Evolutionary conservation across 1,140 invertebrate genomes (phyloP).

Genomic region (Gonatopus flavifemur): DNA sequence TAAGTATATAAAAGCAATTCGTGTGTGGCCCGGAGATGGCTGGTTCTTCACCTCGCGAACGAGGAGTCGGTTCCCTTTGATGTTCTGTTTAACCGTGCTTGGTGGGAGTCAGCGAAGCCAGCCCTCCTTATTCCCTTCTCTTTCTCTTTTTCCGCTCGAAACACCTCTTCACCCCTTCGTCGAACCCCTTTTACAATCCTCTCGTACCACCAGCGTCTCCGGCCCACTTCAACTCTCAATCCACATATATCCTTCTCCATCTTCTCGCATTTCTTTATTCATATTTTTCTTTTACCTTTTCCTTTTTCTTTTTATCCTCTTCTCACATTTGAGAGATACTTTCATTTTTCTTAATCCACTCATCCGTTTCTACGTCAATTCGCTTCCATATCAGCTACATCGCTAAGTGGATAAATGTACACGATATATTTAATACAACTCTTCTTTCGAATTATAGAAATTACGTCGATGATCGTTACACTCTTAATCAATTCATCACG

Average conservation of each 20-base stretch:
- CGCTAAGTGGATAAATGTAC: too few relatives aligned
- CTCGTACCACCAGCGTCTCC: slow-evolving; percentile 9
- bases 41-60: slow-evolving; percentile 60
- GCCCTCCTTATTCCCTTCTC: slow-evolving; percentile 14
- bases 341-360: not conserved
- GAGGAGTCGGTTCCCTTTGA: slow-evolving; percentile 58
- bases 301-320: slow-evolving; percentile 7
- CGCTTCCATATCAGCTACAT: too few relatives aligned
- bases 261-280: slow-evolving; percentile 2
- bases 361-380: not conserved
- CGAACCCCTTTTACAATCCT: slow-evolving; percentile 11
- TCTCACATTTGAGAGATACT: not conserved
- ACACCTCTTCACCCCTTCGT: slow-evolving; percentile 25
- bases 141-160: slow-evolving; percentile 27
- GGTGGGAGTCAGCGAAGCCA: slow-evolving; percentile 34
- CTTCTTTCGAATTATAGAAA: too few relatives aligned
- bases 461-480: too few relatives aligned
- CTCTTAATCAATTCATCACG: too few relatives aligned
- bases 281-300: slow-evolving; percentile 25
- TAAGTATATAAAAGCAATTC: slow-evolving; percentile 58
- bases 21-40: slow-evolving; percentile 60
- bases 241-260: slow-evolving; percentile 6
- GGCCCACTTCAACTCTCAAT: not conserved
- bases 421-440: too few relatives aligned
- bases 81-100: slow-evolving; percentile 48